Percentiles rank a stretch among this genome's conserved stretches.
These are phyloP conservation scores for Apodemus agrarius DNA, from an alignment of 2,797 vertebrate genomes.

Conservation along the genomic window DNA sequence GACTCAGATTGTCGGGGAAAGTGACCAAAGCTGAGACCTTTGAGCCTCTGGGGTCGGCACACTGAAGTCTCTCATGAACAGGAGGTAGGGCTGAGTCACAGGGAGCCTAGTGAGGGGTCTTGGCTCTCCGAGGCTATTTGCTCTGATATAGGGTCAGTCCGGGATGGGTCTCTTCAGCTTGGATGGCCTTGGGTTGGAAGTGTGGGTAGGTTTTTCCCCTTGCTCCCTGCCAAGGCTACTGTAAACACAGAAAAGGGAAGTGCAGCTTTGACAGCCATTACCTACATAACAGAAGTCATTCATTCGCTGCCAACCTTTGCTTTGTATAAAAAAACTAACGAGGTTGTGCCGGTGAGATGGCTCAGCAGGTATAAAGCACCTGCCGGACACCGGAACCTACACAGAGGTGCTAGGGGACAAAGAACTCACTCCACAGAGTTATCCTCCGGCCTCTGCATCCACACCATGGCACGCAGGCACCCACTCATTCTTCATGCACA, in stretches of 20 bases:
- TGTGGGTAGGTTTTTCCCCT: background rate
- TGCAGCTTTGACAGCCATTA: background rate
- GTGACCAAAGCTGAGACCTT: background rate
- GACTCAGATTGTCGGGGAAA: slow-evolving; percentile 76
- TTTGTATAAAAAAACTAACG: background rate
- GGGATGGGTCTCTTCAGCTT: background rate
- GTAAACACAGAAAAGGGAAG: background rate
- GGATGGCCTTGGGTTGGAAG: background rate
- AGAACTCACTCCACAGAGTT: background rate
- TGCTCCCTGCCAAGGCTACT: background rate
- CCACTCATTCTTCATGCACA: background rate
- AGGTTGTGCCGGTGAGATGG: background rate
- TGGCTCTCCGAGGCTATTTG: background rate
- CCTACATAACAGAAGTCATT: background rate
- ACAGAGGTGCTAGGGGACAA: background rate
- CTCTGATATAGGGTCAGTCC: background rate
- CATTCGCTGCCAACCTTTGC: background rate
- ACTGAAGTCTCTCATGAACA: background rate
- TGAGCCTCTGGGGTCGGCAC: background rate
- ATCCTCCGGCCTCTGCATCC: background rate
- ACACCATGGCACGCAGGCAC: background rate
- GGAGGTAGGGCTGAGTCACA: background rate
- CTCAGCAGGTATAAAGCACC: background rate
- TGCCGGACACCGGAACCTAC: too few relatives aligned
- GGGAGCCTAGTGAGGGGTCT: too few relatives aligned